These are phyloP conservation scores for Papilio helenus DNA, from an alignment of 1,140 invertebrate genomes.

Conservation along the genomic window DNA sequence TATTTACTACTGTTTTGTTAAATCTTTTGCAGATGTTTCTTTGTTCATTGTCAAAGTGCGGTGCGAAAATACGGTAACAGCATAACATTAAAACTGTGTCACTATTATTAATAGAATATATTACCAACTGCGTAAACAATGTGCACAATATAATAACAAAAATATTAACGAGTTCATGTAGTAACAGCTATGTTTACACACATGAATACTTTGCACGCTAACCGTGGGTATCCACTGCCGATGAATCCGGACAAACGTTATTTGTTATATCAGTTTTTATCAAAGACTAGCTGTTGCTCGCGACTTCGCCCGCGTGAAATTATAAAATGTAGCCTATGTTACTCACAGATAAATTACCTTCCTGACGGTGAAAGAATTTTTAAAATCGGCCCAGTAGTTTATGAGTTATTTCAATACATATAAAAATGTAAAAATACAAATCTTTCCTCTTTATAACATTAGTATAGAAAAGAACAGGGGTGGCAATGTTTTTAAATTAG, in stretches of 20 bases:
- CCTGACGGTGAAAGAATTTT: too few relatives aligned
- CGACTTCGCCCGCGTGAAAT: too few relatives aligned
- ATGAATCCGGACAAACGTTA: too few relatives aligned
- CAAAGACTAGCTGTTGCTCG: too few relatives aligned
- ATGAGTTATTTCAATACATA: too few relatives aligned
- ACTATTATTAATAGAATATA: slow-evolving; percentile 62
- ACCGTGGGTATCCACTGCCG: not conserved
- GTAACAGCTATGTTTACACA: slow-evolving; percentile 49
- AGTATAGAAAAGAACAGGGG: not conserved
- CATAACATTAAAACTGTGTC: slow-evolving; percentile 55
- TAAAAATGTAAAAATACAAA: too few relatives aligned
- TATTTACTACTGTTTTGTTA: not conserved
- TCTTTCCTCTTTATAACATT: not conserved
- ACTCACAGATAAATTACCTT: too few relatives aligned
- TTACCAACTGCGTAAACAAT: slow-evolving; percentile 58
- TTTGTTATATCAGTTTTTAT: too few relatives aligned
- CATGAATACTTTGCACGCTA: slow-evolving; percentile 44
- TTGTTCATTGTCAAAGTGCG: slow-evolving; percentile 8
- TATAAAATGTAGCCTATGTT: too few relatives aligned
- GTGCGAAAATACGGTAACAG: slow-evolving; percentile 31
- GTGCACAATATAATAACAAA: slow-evolving; percentile 42
- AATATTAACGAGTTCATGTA: slow-evolving; percentile 44
- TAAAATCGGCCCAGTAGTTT: too few relatives aligned
- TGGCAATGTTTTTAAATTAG: not conserved
- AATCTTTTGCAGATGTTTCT: not conserved